Percentiles rank a stretch among this genome's conserved stretches.
Conservation (phyloP, 2,113 vertebrate genomes). For the Grallaria varia region DNA sequence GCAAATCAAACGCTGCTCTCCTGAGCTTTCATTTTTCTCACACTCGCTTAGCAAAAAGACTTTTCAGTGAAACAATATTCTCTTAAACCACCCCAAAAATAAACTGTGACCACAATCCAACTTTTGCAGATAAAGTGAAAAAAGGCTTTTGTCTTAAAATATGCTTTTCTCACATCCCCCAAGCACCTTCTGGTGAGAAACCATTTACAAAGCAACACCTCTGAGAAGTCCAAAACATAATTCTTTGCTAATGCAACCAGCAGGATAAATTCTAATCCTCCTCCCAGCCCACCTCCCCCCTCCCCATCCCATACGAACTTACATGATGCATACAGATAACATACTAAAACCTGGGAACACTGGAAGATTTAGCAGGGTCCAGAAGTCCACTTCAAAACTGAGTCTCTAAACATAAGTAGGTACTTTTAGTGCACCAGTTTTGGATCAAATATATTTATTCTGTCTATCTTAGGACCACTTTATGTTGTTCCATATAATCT, state of each 20-base stretch:
- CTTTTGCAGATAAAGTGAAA: not conserved
- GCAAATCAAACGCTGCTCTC: not conserved
- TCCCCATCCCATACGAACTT: not conserved
- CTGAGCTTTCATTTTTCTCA: not conserved
- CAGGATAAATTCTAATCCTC: not conserved
- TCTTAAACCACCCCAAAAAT: not conserved
- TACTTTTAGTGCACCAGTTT: not conserved
- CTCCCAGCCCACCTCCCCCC: too few relatives aligned
- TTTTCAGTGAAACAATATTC: not conserved
- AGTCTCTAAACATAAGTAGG: not conserved
- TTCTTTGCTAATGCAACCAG: not conserved
- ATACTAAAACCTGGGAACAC: not conserved
- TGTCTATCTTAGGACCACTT: not conserved
- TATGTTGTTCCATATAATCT: not conserved
- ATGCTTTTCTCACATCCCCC: not conserved
- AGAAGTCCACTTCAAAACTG: not conserved
- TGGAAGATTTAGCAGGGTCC: not conserved
- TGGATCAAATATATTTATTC: not conserved
- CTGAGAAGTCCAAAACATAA: not conserved
- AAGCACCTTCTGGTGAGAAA: not conserved
- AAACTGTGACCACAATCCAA: not conserved
- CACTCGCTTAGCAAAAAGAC: not conserved
- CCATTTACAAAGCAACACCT: not conserved
- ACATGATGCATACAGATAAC: accelerated
- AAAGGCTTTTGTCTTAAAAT: not conserved